Evolutionary conservation across 2,888 invertebrate species (phyloP), one percentile per base, ranked within the genome.

Genomic region (Sphecodes monilicornis): DNA sequence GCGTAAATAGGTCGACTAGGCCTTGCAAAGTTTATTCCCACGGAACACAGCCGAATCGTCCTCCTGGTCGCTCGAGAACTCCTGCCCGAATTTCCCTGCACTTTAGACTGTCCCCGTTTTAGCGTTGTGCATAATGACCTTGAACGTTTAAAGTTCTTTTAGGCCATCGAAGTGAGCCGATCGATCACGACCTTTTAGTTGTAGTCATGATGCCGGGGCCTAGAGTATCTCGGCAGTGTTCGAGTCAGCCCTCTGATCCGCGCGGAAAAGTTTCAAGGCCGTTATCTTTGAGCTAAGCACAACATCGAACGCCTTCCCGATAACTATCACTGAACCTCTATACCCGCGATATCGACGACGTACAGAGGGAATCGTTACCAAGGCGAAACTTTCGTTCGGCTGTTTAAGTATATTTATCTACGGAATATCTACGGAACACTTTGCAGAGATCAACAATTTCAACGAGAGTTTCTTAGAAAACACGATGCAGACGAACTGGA

Each of bases 181-280:
- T 90, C 90, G 90, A 90, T 90, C 84, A 84, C 90, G 90, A 88
- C 89, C 87, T 89, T 86, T 90, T 68, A 81, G 60, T 69, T 26
- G 84, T 82, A 82, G 85, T 83, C 80, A 83, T 80, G 82, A 66
- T 70, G 85, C 70, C 79, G 57, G 57, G 68, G 78, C 81, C 82
- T 86, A 84, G 70, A 87, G 54, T 83, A 89, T 89, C 81, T 82
- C 79, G 70, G 41, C 68, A 76, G 68, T 80, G 73, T 36, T 1
- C 85, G 81, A 75, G 72, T 73, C 81, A 54, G 64, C 66, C 81
- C 64, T 79, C 84, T 32, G 84, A 76, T 81, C 77, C 80, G 78
- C 68, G 73, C 77, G 68, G 76, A 78, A 84, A 87, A 80, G 72
- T 87, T 82, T 87, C 78, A 66, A 77, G 86, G 80, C 60, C 73